Percentiles rank a stretch among this genome's conserved stretches.
Evolutionary conservation across 2,888 invertebrate species (phyloP).

Genomic region (Zaprionus lineosus): DNA sequence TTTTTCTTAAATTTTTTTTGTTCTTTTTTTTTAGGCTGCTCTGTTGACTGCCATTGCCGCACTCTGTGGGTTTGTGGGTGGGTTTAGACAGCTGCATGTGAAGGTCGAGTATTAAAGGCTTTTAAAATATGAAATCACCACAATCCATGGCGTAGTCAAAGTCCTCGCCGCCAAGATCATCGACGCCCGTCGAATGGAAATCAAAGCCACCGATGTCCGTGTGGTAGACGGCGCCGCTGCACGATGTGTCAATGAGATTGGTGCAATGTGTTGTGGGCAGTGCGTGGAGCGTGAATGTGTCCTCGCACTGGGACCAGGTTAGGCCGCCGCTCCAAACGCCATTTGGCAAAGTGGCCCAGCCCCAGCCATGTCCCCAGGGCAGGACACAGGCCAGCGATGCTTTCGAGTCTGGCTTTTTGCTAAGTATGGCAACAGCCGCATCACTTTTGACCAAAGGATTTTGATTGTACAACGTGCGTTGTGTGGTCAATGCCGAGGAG

Average conservation of each 20-base stretch:
- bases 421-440: constrained; percentile 82
- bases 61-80: constrained; percentile 30
- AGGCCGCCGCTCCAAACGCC: constrained; percentile 87
- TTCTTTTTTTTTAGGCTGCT: background rate
- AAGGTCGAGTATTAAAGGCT: constrained; percentile 5
- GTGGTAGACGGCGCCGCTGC: constrained; percentile 86
- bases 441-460: constrained; percentile 82
- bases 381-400: constrained; percentile 81
- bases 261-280: constrained; percentile 87
- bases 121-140: constrained; percentile 88
- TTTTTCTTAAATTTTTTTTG: constrained; percentile 8
- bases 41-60: background rate
- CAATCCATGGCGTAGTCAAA: constrained; percentile 89
- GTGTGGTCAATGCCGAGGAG: constrained; percentile 63
- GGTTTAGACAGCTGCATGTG: constrained; percentile 29
- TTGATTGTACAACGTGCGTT: constrained; percentile 70
- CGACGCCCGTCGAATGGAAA: constrained; percentile 83
- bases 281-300: constrained; percentile 87
- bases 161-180: constrained; percentile 84
- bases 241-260: constrained; percentile 85
- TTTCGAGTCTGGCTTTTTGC: constrained; percentile 82
- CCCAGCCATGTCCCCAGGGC: constrained; percentile 90
- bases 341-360: constrained; percentile 88
- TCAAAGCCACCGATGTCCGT: constrained; percentile 86
- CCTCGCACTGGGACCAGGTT: constrained; percentile 87